Percentiles rank a stretch among this genome's conserved stretches.
phyloP scores from a whole-genome alignment of 2,888 invertebrate species.

The Conomelus anceps region DNA sequence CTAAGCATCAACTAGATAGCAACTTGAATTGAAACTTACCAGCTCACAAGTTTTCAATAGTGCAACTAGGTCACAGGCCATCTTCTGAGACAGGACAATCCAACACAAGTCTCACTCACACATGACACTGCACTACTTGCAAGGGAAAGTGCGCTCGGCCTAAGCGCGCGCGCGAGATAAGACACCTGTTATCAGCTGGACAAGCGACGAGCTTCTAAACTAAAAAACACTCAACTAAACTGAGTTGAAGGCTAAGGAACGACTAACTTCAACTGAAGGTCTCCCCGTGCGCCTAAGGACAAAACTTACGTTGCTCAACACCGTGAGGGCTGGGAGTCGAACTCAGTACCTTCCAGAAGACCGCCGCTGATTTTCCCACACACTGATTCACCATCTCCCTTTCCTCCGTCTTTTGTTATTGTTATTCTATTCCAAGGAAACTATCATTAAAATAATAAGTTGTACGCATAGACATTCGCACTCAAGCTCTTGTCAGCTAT shows the following conservation, averaged over 20 bases:
- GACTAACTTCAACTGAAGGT: background rate
- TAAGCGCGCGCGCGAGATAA: background rate
- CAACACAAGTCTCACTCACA: background rate
- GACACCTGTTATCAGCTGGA: background rate
- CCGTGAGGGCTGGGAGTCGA: too few relatives aligned
- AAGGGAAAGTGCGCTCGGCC: background rate
- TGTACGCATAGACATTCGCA: background rate
- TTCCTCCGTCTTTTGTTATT: background rate
- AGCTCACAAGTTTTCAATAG: background rate
- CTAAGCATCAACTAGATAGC: background rate
- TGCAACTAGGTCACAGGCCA: background rate
- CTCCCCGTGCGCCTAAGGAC: background rate
- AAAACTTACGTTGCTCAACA: too few relatives aligned
- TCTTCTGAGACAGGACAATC: background rate
- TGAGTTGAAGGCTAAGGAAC: background rate
- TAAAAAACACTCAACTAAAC: background rate
- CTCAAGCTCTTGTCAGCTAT: background rate
- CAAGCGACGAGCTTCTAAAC: background rate
- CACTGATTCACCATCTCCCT: background rate
- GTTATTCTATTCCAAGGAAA: background rate
- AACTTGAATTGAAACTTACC: background rate
- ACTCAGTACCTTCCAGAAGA: too few relatives aligned
- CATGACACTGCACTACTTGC: background rate
- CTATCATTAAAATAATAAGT: background rate
- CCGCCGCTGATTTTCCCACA: background rate